These are phyloP conservation scores for Nesometra sesokonis DNA, from an alignment of 35 echinoderm and acorn worm genomes.

Conservation along the genomic window DNA sequence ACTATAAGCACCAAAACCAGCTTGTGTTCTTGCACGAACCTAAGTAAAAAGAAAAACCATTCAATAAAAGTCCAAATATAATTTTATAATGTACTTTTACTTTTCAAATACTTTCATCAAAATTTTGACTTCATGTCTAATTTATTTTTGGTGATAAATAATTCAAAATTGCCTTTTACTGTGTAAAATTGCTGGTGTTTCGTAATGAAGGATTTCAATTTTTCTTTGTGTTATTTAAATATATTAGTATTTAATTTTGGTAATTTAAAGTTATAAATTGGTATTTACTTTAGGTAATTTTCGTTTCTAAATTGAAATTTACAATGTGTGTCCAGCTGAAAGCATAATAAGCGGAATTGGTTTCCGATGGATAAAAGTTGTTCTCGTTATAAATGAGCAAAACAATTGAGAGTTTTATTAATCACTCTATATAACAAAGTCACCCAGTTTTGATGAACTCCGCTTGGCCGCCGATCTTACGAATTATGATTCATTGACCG, in stretches of 20 bases:
- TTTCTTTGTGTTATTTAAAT: neutral
- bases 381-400: neutral
- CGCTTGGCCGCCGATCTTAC: neutral
- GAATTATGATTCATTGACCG: neutral
- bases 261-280: conserved; percentile 11
- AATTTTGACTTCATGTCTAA: too few species aligned
- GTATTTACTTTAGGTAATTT: too few species aligned
- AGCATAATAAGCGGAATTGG: neutral
- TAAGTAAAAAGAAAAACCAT: conserved; percentile 32
- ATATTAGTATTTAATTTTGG: neutral
- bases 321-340: neutral
- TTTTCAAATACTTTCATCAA: too few species aligned
- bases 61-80: too few species aligned
- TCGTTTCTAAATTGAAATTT: neutral
- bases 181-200: too few species aligned
- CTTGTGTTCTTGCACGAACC: conserved; percentile 67
- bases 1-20: conserved; percentile 67
- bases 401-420: neutral
- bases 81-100: too few species aligned
- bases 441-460: neutral
- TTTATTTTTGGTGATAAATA: too few species aligned
- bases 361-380: neutral
- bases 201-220: too few species aligned
- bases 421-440: neutral
- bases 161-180: too few species aligned